A percentile compares a stretch with the other conserved stretches of the same genome.
Evolutionary conservation across 2,888 invertebrate genomes (phyloP).

Genomic region (Eutolmus rufibarbis): DNA sequence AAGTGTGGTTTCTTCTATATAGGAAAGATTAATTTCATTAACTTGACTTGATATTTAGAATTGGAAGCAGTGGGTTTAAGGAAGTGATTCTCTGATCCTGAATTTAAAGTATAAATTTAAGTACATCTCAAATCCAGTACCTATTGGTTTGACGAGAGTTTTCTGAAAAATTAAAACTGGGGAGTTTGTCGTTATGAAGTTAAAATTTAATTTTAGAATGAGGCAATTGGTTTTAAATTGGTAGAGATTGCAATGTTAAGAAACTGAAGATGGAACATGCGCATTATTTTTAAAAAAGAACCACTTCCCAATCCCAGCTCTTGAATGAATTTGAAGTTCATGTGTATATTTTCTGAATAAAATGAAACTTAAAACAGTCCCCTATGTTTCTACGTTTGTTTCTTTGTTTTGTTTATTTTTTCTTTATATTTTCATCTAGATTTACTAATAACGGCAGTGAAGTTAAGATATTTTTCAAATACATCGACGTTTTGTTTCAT

Average conservation of each 20-base stretch:
- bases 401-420: background rate
- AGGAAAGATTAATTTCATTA: background rate
- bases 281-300: background rate
- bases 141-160: no score
- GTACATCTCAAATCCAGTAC: no score
- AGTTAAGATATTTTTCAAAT: conserved; percentile 25
- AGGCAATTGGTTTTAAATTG: no score
- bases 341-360: background rate
- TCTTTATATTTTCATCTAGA: background rate
- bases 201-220: background rate
- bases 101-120: no score
- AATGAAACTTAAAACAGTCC: conserved; percentile 6
- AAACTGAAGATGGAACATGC: background rate
- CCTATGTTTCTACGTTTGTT: conserved; percentile 13
- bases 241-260: no score
- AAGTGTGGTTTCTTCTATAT: background rate
- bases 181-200: no score
- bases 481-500: conserved; percentile 3
- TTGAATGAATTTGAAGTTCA: background rate
- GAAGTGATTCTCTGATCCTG: background rate
- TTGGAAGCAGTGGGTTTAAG: background rate
- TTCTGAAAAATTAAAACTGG: no score
- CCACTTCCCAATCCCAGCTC: background rate
- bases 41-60: background rate
- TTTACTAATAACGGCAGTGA: conserved; percentile 38